phyloP scores from a whole-genome alignment of 2,888 invertebrate species.

The Xanthostigma xanthostigma region DNA sequence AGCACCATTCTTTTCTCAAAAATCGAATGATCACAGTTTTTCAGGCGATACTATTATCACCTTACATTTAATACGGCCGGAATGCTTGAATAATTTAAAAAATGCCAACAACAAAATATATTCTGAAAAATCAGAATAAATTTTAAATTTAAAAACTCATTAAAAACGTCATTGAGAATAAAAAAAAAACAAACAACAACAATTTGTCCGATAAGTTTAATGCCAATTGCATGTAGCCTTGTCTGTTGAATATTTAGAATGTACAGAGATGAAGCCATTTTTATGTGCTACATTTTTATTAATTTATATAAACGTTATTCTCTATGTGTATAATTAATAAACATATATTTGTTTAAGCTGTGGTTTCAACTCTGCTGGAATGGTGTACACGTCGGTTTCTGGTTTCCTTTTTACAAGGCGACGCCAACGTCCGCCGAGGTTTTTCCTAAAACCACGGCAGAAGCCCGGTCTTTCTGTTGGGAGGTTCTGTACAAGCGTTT shows the following conservation, averaged over 20 bases:
- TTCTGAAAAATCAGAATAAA: not conserved
- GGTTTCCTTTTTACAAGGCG: conserved; percentile 74
- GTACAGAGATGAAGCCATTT: not conserved
- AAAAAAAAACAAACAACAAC: too few species aligned
- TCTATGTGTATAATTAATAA: conserved; percentile 37
- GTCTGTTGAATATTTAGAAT: not conserved
- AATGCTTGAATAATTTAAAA: not conserved
- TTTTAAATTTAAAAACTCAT: not conserved
- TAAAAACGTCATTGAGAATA: not conserved
- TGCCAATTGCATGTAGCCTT: too few species aligned
- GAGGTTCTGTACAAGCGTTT: conserved; percentile 58
- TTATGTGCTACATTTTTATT: not conserved
- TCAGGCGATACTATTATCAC: too few species aligned
- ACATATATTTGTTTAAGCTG: conserved; percentile 82
- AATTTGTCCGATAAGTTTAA: too few species aligned
- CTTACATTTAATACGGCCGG: not conserved
- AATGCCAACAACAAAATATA: not conserved
- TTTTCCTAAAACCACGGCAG: conserved; percentile 67
- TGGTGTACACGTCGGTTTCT: conserved; percentile 64
- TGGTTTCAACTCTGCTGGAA: conserved; percentile 74
- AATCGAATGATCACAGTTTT: not conserved
- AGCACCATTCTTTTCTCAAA: not conserved
- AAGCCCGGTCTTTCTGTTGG: conserved; percentile 55
- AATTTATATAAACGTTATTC: not conserved
- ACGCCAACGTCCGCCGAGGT: conserved; percentile 74